Percentiles rank a stretch among this genome's conserved stretches.
These are phyloP conservation scores for Archilochus colubris DNA, from an alignment of 2,113 vertebrate species.

Conservation along the genomic window DNA sequence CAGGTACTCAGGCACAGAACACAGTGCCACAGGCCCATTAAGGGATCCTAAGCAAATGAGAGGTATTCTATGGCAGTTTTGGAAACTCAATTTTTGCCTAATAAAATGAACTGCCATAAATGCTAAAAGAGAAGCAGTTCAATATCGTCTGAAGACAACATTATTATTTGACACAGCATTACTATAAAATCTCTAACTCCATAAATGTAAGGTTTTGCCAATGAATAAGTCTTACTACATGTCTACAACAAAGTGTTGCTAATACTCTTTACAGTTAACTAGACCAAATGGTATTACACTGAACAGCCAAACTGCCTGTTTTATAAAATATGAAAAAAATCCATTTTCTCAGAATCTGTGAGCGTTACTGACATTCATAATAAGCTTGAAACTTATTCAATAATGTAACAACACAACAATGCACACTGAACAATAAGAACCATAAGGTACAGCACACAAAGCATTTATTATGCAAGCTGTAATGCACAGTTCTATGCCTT, in stretches of 20 bases:
- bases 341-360: background rate
- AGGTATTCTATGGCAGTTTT: background rate
- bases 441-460: background rate
- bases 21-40: background rate
- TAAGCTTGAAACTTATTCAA: background rate
- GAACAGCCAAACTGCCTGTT: background rate
- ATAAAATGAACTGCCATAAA: background rate
- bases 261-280: background rate
- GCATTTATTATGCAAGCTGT: background rate
- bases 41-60: background rate
- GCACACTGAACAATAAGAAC: background rate
- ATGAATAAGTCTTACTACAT: background rate
- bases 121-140: background rate
- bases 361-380: background rate
- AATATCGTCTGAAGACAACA: background rate
- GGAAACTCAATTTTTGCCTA: background rate
- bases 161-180: background rate
- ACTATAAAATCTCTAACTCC: background rate
- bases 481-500: background rate
- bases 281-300: background rate
- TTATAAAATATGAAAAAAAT: background rate
- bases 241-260: background rate
- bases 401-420: background rate
- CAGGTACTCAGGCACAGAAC: background rate
- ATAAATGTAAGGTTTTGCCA: background rate